These are phyloP conservation scores for Drosophila acutilabella DNA, from an alignment of 2,888 invertebrate genomes.

Conservation along the genomic window DNA sequence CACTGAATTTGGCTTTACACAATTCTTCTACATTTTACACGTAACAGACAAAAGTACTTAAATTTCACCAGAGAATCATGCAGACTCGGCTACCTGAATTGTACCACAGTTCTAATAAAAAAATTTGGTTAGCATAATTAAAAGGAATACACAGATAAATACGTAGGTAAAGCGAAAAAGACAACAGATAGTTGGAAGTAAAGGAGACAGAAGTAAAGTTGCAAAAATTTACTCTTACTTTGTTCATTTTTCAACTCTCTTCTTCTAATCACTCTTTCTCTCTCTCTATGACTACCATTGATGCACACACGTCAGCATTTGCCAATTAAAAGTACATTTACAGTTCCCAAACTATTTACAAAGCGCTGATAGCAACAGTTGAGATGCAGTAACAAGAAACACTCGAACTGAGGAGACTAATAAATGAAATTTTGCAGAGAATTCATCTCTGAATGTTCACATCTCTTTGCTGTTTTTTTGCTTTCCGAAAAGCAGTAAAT, in stretches of 20 bases:
- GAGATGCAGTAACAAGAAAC: conserved; percentile 13
- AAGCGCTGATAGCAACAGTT: conserved; percentile 31
- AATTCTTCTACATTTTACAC: too few species aligned
- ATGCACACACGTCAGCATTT: conserved; percentile 45
- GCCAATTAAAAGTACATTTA: conserved; percentile 72
- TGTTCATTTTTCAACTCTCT: conserved; percentile 52
- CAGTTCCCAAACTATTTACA: conserved; percentile 38
- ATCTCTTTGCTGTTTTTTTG: background rate
- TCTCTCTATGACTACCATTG: conserved; percentile 12
- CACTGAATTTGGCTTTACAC: too few species aligned
- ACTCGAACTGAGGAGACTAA: background rate
- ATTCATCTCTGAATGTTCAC: background rate
- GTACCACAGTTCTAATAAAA: conserved; percentile 45
- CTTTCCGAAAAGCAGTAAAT: background rate
- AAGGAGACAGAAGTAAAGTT: background rate
- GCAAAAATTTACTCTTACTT: conserved; percentile 30
- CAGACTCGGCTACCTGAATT: conserved; percentile 5
- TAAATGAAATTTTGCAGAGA: background rate
- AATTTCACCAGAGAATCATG: background rate
- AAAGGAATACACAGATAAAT: conserved; percentile 9
- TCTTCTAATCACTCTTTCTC: conserved; percentile 4
- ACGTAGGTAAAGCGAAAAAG: conserved; percentile 4
- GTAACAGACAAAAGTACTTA: too few species aligned
- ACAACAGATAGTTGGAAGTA: background rate
- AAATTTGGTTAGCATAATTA: conserved; percentile 49